A percentile compares a stretch with the other conserved stretches of the same genome.
These are phyloP conservation scores for Alectoris magna DNA, from an alignment of 2,797 vertebrate species.

Conservation along the genomic window DNA sequence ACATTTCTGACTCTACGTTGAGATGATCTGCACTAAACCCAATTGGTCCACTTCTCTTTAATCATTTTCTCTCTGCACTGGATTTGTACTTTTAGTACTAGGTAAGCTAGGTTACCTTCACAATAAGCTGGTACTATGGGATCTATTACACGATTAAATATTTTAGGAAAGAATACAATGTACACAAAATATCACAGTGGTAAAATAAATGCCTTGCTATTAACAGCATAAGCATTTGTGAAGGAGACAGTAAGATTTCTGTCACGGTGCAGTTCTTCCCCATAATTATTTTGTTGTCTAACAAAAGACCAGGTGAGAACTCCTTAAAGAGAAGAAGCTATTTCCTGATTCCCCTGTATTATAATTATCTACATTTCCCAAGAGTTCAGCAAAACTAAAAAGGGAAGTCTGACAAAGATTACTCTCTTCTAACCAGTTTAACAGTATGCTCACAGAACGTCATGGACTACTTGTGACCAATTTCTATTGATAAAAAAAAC, in stretches of 20 bases:
- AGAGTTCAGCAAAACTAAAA: not conserved
- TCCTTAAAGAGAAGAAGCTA: not conserved
- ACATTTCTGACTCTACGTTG: not conserved
- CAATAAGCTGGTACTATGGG: not conserved
- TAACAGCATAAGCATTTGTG: not conserved
- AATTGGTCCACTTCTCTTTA: not conserved
- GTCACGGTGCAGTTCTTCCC: not conserved
- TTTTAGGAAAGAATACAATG: not conserved
- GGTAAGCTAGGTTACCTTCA: not conserved
- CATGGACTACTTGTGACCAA: not conserved
- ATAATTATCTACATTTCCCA: not conserved
- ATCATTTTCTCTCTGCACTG: not conserved
- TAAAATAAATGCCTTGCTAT: not conserved
- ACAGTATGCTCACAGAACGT: not conserved
- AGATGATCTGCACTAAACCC: not conserved
- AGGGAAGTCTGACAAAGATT: not conserved
- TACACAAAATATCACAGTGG: not conserved
- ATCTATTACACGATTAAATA: not conserved
- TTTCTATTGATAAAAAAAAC: not conserved
- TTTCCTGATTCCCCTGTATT: not conserved
- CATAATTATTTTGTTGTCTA: not conserved
- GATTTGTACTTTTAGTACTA: not conserved
- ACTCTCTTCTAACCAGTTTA: not conserved
- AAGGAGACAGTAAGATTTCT: not conserved
- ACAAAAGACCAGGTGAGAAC: not conserved